Percentiles rank a stretch among this genome's conserved stretches.
These are phyloP conservation scores for Cactoblastis cactorum DNA, from an alignment of 2,888 invertebrate species.

Conservation along the genomic window DNA sequence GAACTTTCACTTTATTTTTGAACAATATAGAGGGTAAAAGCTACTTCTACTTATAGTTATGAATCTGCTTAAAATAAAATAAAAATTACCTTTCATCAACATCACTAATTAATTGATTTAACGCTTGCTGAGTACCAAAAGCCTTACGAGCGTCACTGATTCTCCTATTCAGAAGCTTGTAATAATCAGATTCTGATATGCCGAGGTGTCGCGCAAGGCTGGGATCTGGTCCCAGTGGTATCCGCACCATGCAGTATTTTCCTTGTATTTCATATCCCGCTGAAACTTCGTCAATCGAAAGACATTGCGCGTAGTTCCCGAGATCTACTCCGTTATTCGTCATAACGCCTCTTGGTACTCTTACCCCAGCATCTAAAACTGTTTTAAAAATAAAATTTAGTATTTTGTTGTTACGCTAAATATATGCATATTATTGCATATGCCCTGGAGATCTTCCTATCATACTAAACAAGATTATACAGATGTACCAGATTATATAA, in stretches of 20 bases:
- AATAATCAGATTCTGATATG: background rate
- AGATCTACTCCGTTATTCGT: conserved; percentile 33
- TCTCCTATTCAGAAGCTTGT: background rate
- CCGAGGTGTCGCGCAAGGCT: background rate
- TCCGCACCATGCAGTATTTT: conserved; percentile 43
- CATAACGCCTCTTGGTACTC: conserved; percentile 36
- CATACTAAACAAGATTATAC: no score
- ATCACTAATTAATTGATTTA: no score
- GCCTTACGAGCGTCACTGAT: background rate
- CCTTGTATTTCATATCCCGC: conserved; percentile 32
- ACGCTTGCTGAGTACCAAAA: background rate
- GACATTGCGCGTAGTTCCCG: conserved; percentile 45
- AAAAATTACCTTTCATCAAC: no score
- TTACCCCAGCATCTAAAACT: conserved; percentile 44
- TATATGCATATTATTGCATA: background rate
- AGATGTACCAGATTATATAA: no score
- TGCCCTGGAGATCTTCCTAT: no score
- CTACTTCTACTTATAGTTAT: no score
- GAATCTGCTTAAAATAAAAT: no score
- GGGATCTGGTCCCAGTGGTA: conserved; percentile 32
- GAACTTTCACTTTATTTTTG: no score
- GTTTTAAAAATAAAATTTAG: background rate
- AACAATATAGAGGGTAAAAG: no score
- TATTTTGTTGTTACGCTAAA: background rate
- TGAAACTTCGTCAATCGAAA: conserved; percentile 29